Percentiles rank a stretch among this genome's conserved stretches.
phyloP scores from a whole-genome alignment of 1,140 invertebrate genomes.

The Arctopsyche grandis region DNA sequence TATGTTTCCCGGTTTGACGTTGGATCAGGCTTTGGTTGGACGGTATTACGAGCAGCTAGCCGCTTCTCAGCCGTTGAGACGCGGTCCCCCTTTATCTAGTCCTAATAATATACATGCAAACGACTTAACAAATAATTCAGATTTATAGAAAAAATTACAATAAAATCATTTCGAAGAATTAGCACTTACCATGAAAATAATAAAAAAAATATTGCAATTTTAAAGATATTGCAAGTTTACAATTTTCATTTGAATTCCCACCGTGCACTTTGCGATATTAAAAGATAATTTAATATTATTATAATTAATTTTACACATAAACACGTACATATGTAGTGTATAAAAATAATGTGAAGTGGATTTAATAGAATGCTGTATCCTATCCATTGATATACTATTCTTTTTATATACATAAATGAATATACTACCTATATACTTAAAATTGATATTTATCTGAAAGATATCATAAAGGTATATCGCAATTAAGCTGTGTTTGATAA shows the following conservation, averaged over 20 bases:
- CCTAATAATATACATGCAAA: constrained; percentile 44
- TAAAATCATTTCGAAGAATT: neutral
- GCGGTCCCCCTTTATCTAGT: constrained; percentile 48
- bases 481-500: no score
- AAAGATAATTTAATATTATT: no score
- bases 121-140: constrained; percentile 50
- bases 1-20: constrained; percentile 59
- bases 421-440: no score
- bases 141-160: constrained; percentile 45
- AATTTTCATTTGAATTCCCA: neutral
- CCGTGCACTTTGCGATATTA: neutral
- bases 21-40: constrained; percentile 61
- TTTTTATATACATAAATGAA: no score
- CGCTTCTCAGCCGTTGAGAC: constrained; percentile 43
- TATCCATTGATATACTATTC: no score
- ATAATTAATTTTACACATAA: no score
- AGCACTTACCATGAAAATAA: neutral
- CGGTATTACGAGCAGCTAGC: constrained; percentile 54
- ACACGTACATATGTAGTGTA: no score
- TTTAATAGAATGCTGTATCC: neutral
- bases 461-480: no score
- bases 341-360: constrained; percentile 6
- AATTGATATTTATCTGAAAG: no score
- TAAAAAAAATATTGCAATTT: neutral
- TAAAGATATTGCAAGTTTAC: neutral